Base-by-base conservation (phyloP, 2,888 invertebrate genomes). In the Drosophila ustulata region DNA sequence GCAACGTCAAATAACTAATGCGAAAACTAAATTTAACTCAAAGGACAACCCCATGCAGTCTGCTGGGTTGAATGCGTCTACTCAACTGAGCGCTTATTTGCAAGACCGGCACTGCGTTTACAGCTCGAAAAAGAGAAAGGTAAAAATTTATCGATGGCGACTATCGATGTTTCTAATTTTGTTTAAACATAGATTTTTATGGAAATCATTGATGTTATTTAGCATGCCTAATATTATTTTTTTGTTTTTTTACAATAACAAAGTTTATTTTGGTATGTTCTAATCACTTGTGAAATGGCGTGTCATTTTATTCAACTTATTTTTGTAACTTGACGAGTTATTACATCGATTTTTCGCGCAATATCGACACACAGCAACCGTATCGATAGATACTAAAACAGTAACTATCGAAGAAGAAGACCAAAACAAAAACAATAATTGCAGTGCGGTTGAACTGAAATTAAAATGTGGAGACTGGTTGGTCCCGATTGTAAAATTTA, bases 11-110 rank as follows among this genome's bases (percentile, higher is more conserved):
- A 3, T 53, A 11, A 6, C 47, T 59, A 26, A 53, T 34, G 28
- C 52, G 64, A 57, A 62, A 55, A 80, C 50, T 72, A 65, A 69
- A 69, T 41, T 13, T 32, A 49, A 43, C 59, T 46, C 32, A 52
- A 30, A 37, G 41, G 53, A 56, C 50, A 41, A 30, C 39, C 34
- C 30, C 67, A 64, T 67, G 37, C 62, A 55, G 56, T 52, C 58
- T 58, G 55, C 55, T 58, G 55, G 41, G 32, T 23, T 37, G 62
- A 49, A 55, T 25, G 53, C 68, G 62, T 62, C 58, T 78, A 49
- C 59, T 52, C 43, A 57, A 55, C 56, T 63, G 6, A 46, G 4
- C 32, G 25, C 41, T 34, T 50, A 2, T 4, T 23, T 8, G 11
- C 25, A 26, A 26, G 13, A 13, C 46, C 56, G 47, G 62, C 46